These are phyloP conservation scores for Falco rusticolus DNA, from an alignment of 2,797 vertebrate genomes.

Conservation along the genomic window DNA sequence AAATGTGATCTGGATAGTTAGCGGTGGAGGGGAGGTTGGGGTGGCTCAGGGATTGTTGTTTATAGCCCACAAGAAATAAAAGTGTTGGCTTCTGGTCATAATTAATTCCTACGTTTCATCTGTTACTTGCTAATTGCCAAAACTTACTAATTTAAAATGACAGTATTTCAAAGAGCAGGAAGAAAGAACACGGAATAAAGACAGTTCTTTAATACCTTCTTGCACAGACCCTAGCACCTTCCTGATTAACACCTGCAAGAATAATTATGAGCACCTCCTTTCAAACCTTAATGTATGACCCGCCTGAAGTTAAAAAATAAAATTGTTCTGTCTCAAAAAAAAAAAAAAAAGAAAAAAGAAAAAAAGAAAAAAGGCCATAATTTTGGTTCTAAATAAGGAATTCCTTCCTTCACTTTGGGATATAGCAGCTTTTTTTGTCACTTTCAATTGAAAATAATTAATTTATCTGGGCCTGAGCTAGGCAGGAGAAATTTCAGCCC, in stretches of 20 bases:
- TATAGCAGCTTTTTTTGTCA: no score
- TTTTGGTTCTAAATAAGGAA: no score
- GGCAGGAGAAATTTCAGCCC: no score
- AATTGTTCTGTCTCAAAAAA: neutral
- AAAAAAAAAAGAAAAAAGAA: no score
- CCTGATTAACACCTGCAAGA: neutral
- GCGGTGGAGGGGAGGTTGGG: rapidly evolving
- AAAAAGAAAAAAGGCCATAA: no score
- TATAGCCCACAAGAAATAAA: neutral
- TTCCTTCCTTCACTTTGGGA: no score
- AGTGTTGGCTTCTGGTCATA: neutral
- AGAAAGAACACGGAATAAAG: neutral
- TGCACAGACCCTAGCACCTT: neutral
- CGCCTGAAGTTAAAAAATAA: neutral
- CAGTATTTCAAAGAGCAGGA: neutral
- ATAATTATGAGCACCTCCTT: neutral
- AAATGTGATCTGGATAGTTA: neutral
- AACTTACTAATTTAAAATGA: neutral
- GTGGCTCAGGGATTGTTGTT: neutral
- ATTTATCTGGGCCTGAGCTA: no score
- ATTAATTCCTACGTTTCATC: neutral
- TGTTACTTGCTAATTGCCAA: neutral
- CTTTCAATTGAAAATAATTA: no score
- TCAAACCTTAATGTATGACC: neutral
- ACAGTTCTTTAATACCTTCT: neutral